Conservation (phyloP, 2,797 vertebrate species). For the Hippoglossus hippoglossus region DNA sequence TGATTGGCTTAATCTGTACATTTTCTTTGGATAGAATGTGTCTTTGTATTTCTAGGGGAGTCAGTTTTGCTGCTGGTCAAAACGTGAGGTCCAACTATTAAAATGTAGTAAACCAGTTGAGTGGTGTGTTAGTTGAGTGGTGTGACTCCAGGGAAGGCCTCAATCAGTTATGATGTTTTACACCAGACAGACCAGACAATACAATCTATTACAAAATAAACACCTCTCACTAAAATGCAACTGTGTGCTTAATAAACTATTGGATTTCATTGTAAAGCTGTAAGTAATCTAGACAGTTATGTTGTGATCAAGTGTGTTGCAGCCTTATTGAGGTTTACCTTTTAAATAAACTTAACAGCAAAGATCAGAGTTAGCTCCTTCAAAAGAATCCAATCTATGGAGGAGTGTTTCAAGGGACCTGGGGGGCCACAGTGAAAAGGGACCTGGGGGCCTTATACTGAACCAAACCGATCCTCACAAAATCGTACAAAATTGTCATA, state of each 20-base stretch:
- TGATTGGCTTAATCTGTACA: not conserved
- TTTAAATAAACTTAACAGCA: conserved; percentile 7
- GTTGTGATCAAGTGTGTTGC: conserved; percentile 17
- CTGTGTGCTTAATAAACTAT: conserved; percentile 7
- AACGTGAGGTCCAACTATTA: no score
- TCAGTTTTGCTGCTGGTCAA: no score
- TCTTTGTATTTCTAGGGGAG: not conserved
- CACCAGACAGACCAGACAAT: no score
- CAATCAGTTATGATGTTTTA: no score
- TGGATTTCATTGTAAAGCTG: conserved; percentile 25
- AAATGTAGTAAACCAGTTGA: no score
- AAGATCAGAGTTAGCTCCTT: conserved; percentile 9
- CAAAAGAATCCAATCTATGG: not conserved
- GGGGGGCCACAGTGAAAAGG: no score
- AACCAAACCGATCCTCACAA: no score
- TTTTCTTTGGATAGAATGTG: not conserved
- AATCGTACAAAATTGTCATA: no score
- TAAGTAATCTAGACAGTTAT: conserved; percentile 8
- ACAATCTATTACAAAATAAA: conserved; percentile 31
- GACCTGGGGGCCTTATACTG: no score
- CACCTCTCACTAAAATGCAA: conserved; percentile 31
- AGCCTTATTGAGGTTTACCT: conserved; percentile 24
- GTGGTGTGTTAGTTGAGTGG: no score
- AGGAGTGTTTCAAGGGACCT: no score
- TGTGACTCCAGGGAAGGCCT: no score